Base-by-base conservation (phyloP, 2,888 invertebrate genomes). In the Phengaris arion region DNA sequence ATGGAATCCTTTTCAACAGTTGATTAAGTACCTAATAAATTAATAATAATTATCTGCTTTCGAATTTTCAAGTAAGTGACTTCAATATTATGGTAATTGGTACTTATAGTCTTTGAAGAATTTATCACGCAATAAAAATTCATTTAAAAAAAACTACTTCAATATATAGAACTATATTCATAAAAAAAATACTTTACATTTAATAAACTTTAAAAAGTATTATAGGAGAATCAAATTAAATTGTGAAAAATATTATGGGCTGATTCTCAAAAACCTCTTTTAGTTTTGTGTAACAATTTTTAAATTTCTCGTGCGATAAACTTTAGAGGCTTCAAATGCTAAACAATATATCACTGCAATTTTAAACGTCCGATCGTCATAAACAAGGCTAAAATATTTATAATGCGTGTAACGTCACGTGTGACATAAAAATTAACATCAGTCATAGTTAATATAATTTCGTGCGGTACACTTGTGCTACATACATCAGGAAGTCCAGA, bases 401-500 rank as follows among this genome's bases (percentile, higher is more conserved):
- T 64, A 64, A 64, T 64, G 64, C 64, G 64, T 64, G 35, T 52
- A 52, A 52, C 54, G 51, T 70, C 70, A 70, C 51, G 52, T 72
- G 8, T 13, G 35, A 54, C 55, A 75, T 75, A 75, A 75, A 75
- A 75, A 48, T 69, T 75, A 57, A 22, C 69, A 81, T 81, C 77
- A 81, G 80, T 82, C 79, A 80, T 78, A 77, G 79, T 77, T 79
- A 77, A 79, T 79, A 82, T 79, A 81, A 82, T 80, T 79, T 77
- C 78, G 76, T 76, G 79, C 77, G 75, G 75, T 74, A 75, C 90
- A 91, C 85, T 88, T 89, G 91, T 79, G 87, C 83, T 76, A 80
- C 84, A 90, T 89, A 84, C 83, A 81, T 91, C 89, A 90, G 89
- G 87, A 89, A 89, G 85, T 87, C 86, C 85, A 86, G 83, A 80